Evolutionary conservation across 2,113 vertebrate genomes (phyloP), one percentile per base, ranked within the genome.

Genomic region (Urocitellus parryii): DNA sequence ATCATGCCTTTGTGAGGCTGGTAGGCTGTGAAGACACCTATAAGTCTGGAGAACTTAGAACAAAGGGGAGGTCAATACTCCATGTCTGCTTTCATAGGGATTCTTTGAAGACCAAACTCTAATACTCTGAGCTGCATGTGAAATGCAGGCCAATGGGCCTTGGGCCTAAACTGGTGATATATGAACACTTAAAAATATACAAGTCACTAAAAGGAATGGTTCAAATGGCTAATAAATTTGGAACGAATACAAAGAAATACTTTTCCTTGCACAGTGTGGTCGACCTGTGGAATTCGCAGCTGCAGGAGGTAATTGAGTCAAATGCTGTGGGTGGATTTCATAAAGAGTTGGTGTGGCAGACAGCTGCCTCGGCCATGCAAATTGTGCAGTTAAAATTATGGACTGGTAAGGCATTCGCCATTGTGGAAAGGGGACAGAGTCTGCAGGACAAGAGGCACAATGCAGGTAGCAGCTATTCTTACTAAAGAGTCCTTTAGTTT

Each of bases 191-290:
- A 94, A 97, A 97, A 97, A 97, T 94, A 95, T 61, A 97, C 96
- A 97, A 97, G 90, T 97, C 92, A 80, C 95, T 97, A 70, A 97
- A 97, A 97, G 90, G 65, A 97, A 96, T 79, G 95, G 73, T 96
- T 97, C 92, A 92, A 97, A 97, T 97, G 98, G 97, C 96, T 97
- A 97, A 97, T 96, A 97, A 97, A 97, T 97, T 98, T 98, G 98
- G 97, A 98, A 96, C 0, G 58, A 96, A 97, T 42, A 97, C 97
- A 98, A 97, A 98, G 97, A 97, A 96, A 98, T 97, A 94, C 94
- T 97, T 98, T 97, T 96, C 90, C 95, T 95, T 96, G 96, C 93
- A 76, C 83, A 97, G 95, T 97, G 97, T 94, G 95, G 97, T 97
- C 20, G 78, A 98, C 98, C 98, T 97, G 96, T 96, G 98, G 98